Evolutionary conservation across 1,140 invertebrate species (phyloP).

Genomic region (Brachionus plicatilis): DNA sequence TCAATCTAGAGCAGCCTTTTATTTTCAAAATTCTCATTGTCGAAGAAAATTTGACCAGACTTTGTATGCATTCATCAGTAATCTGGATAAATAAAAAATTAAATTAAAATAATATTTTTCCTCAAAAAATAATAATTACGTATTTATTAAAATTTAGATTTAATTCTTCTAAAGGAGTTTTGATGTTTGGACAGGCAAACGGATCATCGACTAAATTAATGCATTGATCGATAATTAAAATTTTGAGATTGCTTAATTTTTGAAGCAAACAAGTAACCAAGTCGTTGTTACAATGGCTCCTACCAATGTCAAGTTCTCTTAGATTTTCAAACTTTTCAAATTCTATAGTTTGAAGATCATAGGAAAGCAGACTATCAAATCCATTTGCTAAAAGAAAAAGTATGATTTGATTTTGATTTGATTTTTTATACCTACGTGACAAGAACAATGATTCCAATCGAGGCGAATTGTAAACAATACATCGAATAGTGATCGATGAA

Average conservation of each 20-base stretch:
- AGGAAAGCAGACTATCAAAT: conserved; percentile 9
- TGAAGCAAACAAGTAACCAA: not conserved
- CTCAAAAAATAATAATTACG: not conserved
- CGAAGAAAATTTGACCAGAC: not conserved
- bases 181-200: not conserved
- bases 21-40: not conserved
- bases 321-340: conserved; percentile 8
- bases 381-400: not conserved
- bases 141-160: conserved; percentile 19
- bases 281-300: not conserved
- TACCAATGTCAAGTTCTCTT: not conserved
- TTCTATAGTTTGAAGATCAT: not conserved
- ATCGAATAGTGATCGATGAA: not conserved
- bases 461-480: not conserved
- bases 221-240: not conserved
- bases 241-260: not conserved
- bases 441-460: not conserved
- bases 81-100: not conserved
- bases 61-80: not conserved
- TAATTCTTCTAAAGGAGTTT: conserved; percentile 7
- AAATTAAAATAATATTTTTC: not conserved
- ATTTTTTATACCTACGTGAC: not conserved
- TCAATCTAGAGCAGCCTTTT: not conserved
- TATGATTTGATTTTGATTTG: no score
- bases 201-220: not conserved